Conservation (phyloP, 2,113 vertebrate genomes). For the Pachypanchax playfairii region DNA sequence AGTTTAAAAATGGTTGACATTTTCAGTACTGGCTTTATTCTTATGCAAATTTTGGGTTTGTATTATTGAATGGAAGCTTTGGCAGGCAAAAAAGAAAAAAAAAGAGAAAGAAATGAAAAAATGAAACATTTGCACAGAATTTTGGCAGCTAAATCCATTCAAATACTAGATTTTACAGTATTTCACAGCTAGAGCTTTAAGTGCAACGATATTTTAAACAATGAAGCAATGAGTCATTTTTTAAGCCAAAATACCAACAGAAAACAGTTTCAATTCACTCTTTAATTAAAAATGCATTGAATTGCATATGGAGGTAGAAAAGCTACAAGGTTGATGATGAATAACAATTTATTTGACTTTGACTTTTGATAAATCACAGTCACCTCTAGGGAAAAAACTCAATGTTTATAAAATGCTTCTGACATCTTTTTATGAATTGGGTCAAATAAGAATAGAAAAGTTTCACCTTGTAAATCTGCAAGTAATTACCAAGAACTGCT, state of each 20-base stretch:
- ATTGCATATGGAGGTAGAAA: neutral
- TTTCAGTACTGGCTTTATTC: constrained; percentile 16
- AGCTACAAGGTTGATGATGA: neutral
- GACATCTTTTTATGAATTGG: constrained; percentile 31
- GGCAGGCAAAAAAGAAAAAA: too few species aligned
- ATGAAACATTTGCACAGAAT: constrained; percentile 7
- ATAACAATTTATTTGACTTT: constrained; percentile 6
- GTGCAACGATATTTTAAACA: neutral
- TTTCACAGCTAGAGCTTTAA: neutral
- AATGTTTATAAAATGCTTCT: constrained; percentile 17
- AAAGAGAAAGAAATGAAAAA: too few species aligned
- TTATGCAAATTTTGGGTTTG: constrained; percentile 20
- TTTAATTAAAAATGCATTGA: constrained; percentile 1
- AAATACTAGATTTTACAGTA: neutral
- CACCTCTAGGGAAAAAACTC: constrained; percentile 2
- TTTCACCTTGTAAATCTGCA: constrained; percentile 29
- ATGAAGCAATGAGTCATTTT: neutral
- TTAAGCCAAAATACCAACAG: neutral
- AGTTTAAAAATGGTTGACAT: constrained; percentile 19
- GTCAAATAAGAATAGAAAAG: constrained; percentile 41
- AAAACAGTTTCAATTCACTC: too few species aligned
- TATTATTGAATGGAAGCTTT: neutral
- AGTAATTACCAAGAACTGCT: constrained; percentile 17
- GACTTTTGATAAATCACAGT: neutral
- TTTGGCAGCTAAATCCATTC: constrained; percentile 7